phyloP scores from a whole-genome alignment of 2,113 vertebrate species.

The Etheostoma cragini region DNA sequence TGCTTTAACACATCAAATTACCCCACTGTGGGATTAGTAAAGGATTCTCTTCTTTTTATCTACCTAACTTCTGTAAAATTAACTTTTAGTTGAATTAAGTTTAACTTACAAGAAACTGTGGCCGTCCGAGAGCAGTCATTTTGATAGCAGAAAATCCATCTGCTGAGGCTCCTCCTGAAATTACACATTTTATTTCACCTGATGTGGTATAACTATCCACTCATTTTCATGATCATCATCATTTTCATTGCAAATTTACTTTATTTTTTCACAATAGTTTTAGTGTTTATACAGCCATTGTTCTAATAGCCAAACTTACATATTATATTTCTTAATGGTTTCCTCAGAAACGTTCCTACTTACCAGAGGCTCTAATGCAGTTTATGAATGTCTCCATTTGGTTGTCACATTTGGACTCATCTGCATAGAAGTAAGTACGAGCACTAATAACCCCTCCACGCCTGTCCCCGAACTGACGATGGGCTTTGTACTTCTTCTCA shows the following conservation, averaged over 20 bases:
- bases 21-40: too few relatives aligned
- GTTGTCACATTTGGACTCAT: slow-evolving; percentile 92
- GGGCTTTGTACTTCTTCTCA: slow-evolving; percentile 88
- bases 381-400: slow-evolving; percentile 93
- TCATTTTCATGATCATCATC: not conserved
- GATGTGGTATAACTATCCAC: not conserved
- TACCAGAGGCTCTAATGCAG: slow-evolving; percentile 92
- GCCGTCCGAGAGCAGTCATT: slow-evolving; percentile 91
- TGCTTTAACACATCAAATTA: too few relatives aligned
- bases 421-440: slow-evolving; percentile 89
- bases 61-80: not conserved
- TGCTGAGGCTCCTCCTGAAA: slow-evolving; percentile 87
- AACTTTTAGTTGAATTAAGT: not conserved
- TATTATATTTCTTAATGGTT: not conserved
- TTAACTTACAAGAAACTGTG: slow-evolving; percentile 93
- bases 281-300: not conserved
- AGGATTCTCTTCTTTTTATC: too few relatives aligned
- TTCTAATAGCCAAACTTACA: not conserved
- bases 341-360: not conserved
- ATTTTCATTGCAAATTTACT: not conserved
- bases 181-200: not conserved
- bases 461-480: slow-evolving; percentile 85
- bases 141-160: slow-evolving; percentile 95
- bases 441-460: slow-evolving; percentile 83
- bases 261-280: not conserved